Evolutionary conservation across 2,888 invertebrate genomes (phyloP), one percentile per base, ranked within the genome.

Genomic region (Nycteola revayana): DNA sequence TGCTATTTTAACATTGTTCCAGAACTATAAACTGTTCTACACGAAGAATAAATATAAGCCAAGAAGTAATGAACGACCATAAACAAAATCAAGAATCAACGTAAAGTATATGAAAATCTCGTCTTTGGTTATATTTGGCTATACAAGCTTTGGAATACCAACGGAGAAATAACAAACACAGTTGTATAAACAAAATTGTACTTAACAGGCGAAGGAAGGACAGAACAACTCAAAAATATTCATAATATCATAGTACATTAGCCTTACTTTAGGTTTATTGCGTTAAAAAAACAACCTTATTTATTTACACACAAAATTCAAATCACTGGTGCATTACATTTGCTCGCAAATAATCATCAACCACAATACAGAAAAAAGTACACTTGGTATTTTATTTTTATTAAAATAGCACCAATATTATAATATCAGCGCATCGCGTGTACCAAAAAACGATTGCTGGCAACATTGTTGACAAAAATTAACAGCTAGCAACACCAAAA

Each of bases 371-470:
- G 61, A 66, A 72, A n/a, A n/a, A 71, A 54, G 66, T 71, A 70
- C 68, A 66, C 66, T 63, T 59, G 61, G 60, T 70, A n/a, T n/a
- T n/a, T n/a, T n/a, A n/a, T n/a, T 57, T 49, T 55, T 57, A 47
- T 60, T 56, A 81, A 79, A 84, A 84, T 87, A 87, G 87, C 86
- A 87, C 86, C 87, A 86, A 85, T 79, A 78, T 75, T 72, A 59
- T 70, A 77, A 82, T 80, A 80, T 80, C 70, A 82, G 81, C 75
- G 76, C 73, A 68, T 71, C 58, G 66, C 49, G 63, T 64, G 60
- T 66, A 66, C 59, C 44, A 49, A 63, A 57, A 50, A 66, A 56
- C 59, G 53, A 67, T 58, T 53, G 63, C 65, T 71, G 66, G 66
- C 66, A 69, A 70, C 67, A 69, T 64, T 66, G 47, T 54, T 52